Percentiles rank a stretch among this genome's conserved stretches.
phyloP scores from a whole-genome alignment of 2,888 invertebrate species.

The Acanthosepion esculentum region DNA sequence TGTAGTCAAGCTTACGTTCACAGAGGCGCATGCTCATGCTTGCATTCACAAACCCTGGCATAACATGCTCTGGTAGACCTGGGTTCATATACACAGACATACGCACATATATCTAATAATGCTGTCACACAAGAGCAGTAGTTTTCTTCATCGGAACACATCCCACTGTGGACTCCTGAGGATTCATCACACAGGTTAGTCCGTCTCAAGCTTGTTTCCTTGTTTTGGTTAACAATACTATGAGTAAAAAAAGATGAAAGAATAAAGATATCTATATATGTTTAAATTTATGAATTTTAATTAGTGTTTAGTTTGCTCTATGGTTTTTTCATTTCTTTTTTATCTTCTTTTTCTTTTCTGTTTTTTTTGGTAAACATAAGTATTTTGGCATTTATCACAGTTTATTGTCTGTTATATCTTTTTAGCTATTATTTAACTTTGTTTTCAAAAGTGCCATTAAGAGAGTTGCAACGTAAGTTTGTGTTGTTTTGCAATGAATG shows the following conservation, averaged over 20 bases:
- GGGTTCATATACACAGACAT: conserved; percentile 1
- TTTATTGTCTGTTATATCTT: no score
- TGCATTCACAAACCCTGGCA: neutral
- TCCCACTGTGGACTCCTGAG: conserved; percentile 21
- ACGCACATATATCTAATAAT: neutral
- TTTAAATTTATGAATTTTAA: neutral
- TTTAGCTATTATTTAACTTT: no score
- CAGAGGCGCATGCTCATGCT: neutral
- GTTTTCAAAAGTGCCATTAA: neutral
- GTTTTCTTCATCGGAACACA: neutral
- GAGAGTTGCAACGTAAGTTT: neutral
- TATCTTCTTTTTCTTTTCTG: no score
- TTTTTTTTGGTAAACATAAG: no score
- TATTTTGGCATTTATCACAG: no score
- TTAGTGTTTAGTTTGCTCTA: no score
- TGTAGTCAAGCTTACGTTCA: neutral
- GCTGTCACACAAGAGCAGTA: neutral
- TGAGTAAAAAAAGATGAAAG: neutral
- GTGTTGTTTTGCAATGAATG: neutral
- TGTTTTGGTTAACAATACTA: neutral
- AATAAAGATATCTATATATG: neutral
- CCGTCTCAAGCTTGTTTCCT: neutral
- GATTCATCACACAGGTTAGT: conserved; percentile 12
- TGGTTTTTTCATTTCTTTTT: no score
- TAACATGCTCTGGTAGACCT: conserved; percentile 14